Evolutionary conservation across 2,888 invertebrate genomes (phyloP).

Genomic region (Tineola bisselliella): DNA sequence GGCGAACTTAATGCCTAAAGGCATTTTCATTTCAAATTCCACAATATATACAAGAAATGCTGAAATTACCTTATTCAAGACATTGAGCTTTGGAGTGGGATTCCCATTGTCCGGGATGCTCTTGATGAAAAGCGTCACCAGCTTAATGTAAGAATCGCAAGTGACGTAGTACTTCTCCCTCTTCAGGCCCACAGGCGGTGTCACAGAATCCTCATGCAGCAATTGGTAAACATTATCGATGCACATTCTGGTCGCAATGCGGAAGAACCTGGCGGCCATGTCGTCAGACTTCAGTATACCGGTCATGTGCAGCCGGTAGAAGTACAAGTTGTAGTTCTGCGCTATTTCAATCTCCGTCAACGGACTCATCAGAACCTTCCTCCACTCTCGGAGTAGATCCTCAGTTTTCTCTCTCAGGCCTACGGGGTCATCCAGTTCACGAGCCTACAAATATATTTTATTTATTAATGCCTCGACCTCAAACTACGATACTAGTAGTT

Average conservation of each 20-base stretch:
- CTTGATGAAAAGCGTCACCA: constrained; percentile 94
- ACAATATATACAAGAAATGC: too few relatives aligned
- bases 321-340: constrained; percentile 93
- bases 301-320: constrained; percentile 92
- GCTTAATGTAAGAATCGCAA: constrained; percentile 92
- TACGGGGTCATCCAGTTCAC: constrained; percentile 92
- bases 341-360: constrained; percentile 83
- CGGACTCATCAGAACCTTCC: constrained; percentile 85
- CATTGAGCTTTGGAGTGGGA: constrained; percentile 94
- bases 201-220: constrained; percentile 75
- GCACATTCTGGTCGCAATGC: constrained; percentile 95
- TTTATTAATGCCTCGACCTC: too few relatives aligned
- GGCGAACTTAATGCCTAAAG: too few relatives aligned
- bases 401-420: constrained; percentile 96
- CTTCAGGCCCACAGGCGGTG: constrained; percentile 68
- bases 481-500: too few relatives aligned
- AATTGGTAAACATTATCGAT: constrained; percentile 93
- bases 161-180: constrained; percentile 95
- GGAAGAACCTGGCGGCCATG: constrained; percentile 82
- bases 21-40: too few relatives aligned
- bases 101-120: constrained; percentile 91
- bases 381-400: constrained; percentile 94
- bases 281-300: constrained; percentile 97
- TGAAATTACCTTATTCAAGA: constrained; percentile 95
- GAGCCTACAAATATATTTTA: constrained; percentile 43